Percentiles rank a stretch among this genome's conserved stretches.
These are phyloP conservation scores for Heliornis fulica DNA, from an alignment of 2,113 vertebrate species.

Conservation along the genomic window DNA sequence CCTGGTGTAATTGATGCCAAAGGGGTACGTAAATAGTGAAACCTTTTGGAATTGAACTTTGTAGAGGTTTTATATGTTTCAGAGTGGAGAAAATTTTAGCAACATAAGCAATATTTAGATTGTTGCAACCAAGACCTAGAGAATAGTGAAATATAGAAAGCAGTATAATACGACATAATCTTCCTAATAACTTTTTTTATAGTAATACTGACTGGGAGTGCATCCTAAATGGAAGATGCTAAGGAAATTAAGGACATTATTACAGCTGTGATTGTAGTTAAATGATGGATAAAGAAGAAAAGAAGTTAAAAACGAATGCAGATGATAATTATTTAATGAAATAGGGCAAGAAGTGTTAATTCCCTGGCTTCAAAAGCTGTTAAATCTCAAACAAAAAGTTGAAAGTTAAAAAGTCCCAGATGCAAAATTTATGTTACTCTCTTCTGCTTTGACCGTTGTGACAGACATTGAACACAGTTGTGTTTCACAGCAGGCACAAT, in stretches of 20 bases:
- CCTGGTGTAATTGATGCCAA: slow-evolving; percentile 92
- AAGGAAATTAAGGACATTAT: neutral
- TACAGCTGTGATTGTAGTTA: neutral
- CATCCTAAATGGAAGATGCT: neutral
- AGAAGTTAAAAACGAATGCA: neutral
- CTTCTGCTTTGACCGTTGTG: slow-evolving; percentile 67
- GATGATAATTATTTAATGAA: neutral
- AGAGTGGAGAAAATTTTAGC: neutral
- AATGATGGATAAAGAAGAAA: neutral
- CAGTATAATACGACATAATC: neutral
- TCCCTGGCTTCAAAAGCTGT: neutral
- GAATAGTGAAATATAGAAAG: neutral
- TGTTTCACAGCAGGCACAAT: neutral
- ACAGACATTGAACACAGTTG: slow-evolving; percentile 64
- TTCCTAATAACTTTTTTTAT: neutral
- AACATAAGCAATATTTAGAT: neutral
- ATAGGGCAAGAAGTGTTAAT: neutral
- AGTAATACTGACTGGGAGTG: neutral
- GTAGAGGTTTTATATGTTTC: neutral
- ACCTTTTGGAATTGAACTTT: neutral
- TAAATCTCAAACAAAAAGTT: neutral
- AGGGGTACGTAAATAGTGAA: slow-evolving; percentile 83
- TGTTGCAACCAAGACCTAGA: neutral
- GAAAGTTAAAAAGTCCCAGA: neutral
- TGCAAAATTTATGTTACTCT: neutral